Percentiles rank a stretch among this genome's conserved stretches.
Evolutionary conservation across 2,888 invertebrate species (phyloP).

Genomic region (Drosophila affinis): DNA sequence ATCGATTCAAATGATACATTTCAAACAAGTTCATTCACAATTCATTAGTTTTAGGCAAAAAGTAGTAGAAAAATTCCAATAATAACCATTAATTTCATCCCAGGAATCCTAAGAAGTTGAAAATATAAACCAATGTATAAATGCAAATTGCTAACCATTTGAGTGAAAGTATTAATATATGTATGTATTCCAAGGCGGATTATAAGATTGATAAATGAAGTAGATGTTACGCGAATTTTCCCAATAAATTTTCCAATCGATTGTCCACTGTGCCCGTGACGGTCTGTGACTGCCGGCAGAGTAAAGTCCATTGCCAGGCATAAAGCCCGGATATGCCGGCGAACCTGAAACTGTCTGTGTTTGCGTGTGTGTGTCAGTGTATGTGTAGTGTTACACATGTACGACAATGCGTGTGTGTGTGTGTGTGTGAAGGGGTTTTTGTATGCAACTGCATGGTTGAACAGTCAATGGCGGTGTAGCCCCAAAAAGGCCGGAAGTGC

Average conservation of each 20-base stretch:
- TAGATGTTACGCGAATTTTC: too few relatives aligned
- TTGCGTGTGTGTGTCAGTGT: neutral
- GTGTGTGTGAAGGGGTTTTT: conserved; percentile 9
- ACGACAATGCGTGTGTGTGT: conserved; percentile 1
- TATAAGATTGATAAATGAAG: too few relatives aligned
- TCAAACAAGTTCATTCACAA: too few relatives aligned
- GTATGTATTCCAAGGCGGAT: too few relatives aligned
- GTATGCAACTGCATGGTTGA: conserved; percentile 60
- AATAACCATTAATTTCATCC: too few relatives aligned
- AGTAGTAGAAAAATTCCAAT: too few relatives aligned
- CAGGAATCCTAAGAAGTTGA: neutral
- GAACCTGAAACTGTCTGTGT: conserved; percentile 58
- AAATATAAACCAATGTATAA: neutral
- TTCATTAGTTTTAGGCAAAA: too few relatives aligned
- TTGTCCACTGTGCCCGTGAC: conserved; percentile 36
- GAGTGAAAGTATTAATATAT: too few relatives aligned
- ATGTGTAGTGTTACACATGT: conserved; percentile 6
- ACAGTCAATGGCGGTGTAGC: conserved; percentile 68
- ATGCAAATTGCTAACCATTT: too few relatives aligned
- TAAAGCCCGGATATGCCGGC: conserved; percentile 61
- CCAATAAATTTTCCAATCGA: neutral
- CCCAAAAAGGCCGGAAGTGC: conserved; percentile 70
- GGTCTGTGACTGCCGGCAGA: conserved; percentile 29
- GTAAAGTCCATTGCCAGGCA: conserved; percentile 54
- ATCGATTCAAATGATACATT: too few relatives aligned